These are phyloP conservation scores for Percina caprodes DNA, from an alignment of 2,113 vertebrate species.

Conservation along the genomic window DNA sequence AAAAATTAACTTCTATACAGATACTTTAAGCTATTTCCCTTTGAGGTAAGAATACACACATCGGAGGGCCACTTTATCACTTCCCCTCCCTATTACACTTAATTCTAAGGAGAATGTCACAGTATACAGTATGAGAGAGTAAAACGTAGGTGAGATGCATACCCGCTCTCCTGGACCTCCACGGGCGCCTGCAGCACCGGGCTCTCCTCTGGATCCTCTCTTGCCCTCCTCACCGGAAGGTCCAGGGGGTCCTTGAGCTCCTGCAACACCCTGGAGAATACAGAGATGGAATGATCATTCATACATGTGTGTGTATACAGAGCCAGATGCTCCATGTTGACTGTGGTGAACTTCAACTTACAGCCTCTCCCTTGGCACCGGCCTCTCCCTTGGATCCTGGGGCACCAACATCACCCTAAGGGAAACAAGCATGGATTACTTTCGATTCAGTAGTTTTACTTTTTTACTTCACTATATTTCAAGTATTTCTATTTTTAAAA, in stretches of 20 bases:
- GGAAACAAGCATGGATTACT: background rate
- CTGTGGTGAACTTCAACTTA: slow-evolving; percentile 89
- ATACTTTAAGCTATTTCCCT: background rate
- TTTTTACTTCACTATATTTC: background rate
- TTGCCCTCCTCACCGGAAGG: slow-evolving; percentile 96
- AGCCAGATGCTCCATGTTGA: background rate
- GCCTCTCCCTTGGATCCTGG: slow-evolving; percentile 93
- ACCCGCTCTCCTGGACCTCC: slow-evolving; percentile 94
- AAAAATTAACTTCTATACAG: background rate
- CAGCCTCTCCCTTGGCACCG: slow-evolving; percentile 94
- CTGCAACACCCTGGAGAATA: slow-evolving; percentile 86
- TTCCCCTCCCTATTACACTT: background rate
- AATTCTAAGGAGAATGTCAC: background rate
- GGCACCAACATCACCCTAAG: slow-evolving; percentile 93
- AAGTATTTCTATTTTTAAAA: background rate
- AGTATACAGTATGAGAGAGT: background rate
- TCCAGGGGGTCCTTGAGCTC: slow-evolving; percentile 92
- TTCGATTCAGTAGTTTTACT: background rate
- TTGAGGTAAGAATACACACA: background rate
- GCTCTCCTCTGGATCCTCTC: slow-evolving; percentile 95
- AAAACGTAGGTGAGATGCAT: slow-evolving; percentile 66
- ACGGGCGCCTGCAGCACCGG: slow-evolving; percentile 88
- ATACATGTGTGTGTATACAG: background rate
- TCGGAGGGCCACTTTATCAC: background rate
- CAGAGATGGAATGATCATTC: background rate